Conservation (phyloP, 2,797 vertebrate genomes). For the Peromyscus eremicus region DNA sequence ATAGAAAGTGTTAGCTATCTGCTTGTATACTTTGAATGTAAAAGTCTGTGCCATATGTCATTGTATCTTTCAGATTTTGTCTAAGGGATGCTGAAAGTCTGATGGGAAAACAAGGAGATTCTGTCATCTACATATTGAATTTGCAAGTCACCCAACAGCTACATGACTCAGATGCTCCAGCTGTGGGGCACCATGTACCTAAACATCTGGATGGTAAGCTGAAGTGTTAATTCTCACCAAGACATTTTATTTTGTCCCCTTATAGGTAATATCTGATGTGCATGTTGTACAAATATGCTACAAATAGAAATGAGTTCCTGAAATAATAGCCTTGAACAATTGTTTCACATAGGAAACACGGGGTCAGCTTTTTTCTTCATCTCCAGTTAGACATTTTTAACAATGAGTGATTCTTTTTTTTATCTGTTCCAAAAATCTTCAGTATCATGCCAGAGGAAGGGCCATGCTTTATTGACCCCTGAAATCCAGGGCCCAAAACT, state of each 20-base stretch:
- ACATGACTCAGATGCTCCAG: slow-evolving; percentile 55
- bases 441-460: neutral
- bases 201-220: slow-evolving; percentile 67
- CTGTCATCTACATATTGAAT: slow-evolving; percentile 66
- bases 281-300: neutral
- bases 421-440: neutral
- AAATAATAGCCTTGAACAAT: neutral
- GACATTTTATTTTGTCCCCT: slow-evolving; percentile 53
- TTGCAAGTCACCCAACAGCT: slow-evolving; percentile 67
- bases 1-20: slow-evolving; percentile 75
- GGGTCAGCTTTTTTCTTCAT: neutral
- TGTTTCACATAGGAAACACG: slow-evolving; percentile 1
- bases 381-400: neutral
- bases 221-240: slow-evolving; percentile 71
- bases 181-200: slow-evolving; percentile 38
- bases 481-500: neutral
- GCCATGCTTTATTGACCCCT: neutral
- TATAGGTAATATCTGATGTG: slow-evolving; percentile 37
- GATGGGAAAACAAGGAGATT: neutral
- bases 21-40: slow-evolving; percentile 70
- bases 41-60: slow-evolving; percentile 76
- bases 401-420: neutral
- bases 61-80: slow-evolving; percentile 72
- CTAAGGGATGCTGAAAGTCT: slow-evolving; percentile 70
- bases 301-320: neutral